Percentiles rank a stretch among this genome's conserved stretches.
Evolutionary conservation across 2,113 vertebrate species (phyloP).

Genomic region (Pelvicachromis taeniatus): DNA sequence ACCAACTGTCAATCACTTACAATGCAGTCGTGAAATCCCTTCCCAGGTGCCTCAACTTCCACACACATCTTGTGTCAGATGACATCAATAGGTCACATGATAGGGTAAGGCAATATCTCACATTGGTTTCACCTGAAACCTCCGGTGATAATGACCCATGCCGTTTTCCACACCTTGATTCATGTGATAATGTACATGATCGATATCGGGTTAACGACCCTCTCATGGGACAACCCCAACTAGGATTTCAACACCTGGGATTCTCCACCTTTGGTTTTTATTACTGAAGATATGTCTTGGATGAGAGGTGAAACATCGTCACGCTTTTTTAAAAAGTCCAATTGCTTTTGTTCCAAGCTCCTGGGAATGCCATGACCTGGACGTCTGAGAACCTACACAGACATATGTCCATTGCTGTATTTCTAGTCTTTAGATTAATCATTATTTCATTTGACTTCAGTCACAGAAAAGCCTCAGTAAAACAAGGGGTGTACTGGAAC

Average conservation of each 20-base stretch:
- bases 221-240: background rate
- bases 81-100: background rate
- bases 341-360: background rate
- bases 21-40: background rate
- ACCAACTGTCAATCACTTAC: background rate
- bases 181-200: background rate
- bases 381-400: background rate
- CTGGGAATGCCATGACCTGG: background rate
- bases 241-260: background rate
- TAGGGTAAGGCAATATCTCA: background rate
- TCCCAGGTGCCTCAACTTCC: background rate
- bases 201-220: background rate
- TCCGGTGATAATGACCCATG: background rate
- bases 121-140: background rate
- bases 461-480: background rate
- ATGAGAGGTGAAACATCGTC: background rate
- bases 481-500: background rate
- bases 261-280: background rate
- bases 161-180: background rate
- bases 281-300: accelerated
- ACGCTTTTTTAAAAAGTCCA: background rate
- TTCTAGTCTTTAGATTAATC: background rate
- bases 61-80: background rate
- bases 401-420: background rate
- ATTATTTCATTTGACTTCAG: background rate